Percentiles rank a stretch among this genome's conserved stretches.
phyloP scores from a whole-genome alignment of 2,888 invertebrate genomes.

The Nomada lathburiana region DNA sequence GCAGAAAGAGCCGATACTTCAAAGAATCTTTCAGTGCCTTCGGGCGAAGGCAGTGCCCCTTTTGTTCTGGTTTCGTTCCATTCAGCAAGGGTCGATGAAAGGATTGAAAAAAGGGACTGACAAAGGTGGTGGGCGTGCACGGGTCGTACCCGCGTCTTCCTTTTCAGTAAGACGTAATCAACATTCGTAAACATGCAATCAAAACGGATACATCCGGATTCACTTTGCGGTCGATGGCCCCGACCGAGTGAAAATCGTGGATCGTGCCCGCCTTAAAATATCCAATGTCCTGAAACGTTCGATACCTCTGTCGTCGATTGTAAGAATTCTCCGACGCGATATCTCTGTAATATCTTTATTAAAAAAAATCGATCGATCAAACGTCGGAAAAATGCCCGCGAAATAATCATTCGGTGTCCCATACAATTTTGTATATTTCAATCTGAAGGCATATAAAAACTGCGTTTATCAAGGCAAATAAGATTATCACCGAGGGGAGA shows the following conservation, averaged over 20 bases:
- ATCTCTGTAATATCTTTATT: no score
- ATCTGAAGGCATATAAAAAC: no score
- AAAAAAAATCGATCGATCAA: background rate
- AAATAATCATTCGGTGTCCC: no score
- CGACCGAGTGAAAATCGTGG: slow-evolving; percentile 4
- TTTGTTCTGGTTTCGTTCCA: slow-evolving; percentile 69
- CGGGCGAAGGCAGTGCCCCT: slow-evolving; percentile 62
- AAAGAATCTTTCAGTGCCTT: slow-evolving; percentile 69
- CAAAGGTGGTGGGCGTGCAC: slow-evolving; percentile 71
- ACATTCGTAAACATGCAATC: slow-evolving; percentile 71
- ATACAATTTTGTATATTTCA: no score
- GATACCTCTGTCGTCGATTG: background rate
- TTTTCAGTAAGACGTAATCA: slow-evolving; percentile 67
- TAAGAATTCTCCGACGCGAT: background rate
- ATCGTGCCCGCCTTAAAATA: background rate
- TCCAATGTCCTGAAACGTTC: no score
- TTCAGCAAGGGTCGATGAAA: slow-evolving; percentile 70
- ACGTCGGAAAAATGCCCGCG: no score
- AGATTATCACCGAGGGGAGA: no score
- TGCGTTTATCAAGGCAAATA: no score
- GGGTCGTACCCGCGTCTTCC: slow-evolving; percentile 67
- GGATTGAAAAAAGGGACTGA: slow-evolving; percentile 70
- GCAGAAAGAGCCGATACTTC: slow-evolving; percentile 66
- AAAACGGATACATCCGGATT: slow-evolving; percentile 62
- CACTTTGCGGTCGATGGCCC: slow-evolving; percentile 60